Conservation (phyloP, 2,888 invertebrate species). For the Trichogramma dendrolimi region DNA sequence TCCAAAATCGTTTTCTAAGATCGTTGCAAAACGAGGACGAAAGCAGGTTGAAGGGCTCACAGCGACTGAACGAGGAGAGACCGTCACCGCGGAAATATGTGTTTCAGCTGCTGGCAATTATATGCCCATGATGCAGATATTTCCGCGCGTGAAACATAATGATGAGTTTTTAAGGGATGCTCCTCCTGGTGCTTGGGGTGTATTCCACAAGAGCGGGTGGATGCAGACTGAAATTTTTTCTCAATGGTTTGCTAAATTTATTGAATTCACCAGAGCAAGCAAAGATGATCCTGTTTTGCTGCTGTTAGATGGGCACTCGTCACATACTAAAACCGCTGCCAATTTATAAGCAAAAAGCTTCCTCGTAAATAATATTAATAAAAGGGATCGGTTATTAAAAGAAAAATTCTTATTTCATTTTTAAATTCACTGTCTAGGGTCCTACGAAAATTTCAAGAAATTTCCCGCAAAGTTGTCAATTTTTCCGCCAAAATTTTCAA, state of each 20-base stretch:
- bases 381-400: too few species aligned
- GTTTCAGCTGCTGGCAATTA: constrained; percentile 34
- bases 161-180: constrained; percentile 3
- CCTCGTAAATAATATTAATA: too few species aligned
- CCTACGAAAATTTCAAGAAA: too few species aligned
- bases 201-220: constrained; percentile 6
- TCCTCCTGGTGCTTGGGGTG: constrained; percentile 7
- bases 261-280: constrained; percentile 20
- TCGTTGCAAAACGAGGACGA: constrained; percentile 36
- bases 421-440: too few species aligned
- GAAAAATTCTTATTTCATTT: too few species aligned
- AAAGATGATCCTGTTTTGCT: constrained; percentile 28
- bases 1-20: constrained; percentile 35
- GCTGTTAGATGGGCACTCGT: constrained; percentile 32
- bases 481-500: too few species aligned
- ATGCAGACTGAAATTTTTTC: constrained; percentile 6
- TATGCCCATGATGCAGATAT: constrained; percentile 37
- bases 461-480: too few species aligned
- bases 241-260: constrained; percentile 37
- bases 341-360: too few species aligned
- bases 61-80: constrained; percentile 38
- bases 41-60: constrained; percentile 37
- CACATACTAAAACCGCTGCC: too few species aligned
- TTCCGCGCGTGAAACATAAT: constrained; percentile 28
- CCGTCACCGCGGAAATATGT: constrained; percentile 37